These are phyloP conservation scores for Onychomys arenicola DNA, from an alignment of 2,797 vertebrate genomes.

Conservation along the genomic window DNA sequence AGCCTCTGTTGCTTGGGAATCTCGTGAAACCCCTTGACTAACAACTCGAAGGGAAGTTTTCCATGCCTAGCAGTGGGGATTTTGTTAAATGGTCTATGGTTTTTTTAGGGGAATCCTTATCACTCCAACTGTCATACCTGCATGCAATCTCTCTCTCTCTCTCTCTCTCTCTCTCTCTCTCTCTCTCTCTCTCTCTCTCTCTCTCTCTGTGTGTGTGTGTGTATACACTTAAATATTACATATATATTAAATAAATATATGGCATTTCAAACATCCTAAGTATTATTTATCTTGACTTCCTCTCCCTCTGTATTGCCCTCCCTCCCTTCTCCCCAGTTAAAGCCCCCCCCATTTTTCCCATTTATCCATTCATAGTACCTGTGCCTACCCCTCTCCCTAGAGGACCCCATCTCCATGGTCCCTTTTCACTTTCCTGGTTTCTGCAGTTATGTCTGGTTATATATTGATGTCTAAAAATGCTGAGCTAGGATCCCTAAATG, in stretches of 20 bases:
- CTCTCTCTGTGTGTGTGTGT: too few species aligned
- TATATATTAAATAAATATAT: not conserved
- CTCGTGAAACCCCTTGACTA: not conserved
- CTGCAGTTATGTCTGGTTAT: not conserved
- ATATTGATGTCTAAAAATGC: not conserved
- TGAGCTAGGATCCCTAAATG: not conserved
- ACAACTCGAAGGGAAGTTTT: not conserved
- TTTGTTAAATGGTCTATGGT: not conserved
- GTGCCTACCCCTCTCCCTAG: not conserved
- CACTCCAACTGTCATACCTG: not conserved
- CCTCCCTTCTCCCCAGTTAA: not conserved
- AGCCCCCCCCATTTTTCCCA: not conserved
- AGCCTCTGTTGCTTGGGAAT: not conserved
- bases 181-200: too few species aligned
- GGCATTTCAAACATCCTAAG: not conserved
- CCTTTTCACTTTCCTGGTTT: not conserved
- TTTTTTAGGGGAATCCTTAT: not conserved
- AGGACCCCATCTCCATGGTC: not conserved
- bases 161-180: too few species aligned
- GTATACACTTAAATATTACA: not conserved
- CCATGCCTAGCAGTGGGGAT: not conserved
- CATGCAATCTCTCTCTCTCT: not conserved
- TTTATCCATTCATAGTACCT: not conserved
- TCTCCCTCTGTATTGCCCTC: not conserved
- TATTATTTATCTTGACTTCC: not conserved